These are phyloP conservation scores for Trachops cirrhosus DNA, from an alignment of 2,797 vertebrate genomes.

Conservation along the genomic window DNA sequence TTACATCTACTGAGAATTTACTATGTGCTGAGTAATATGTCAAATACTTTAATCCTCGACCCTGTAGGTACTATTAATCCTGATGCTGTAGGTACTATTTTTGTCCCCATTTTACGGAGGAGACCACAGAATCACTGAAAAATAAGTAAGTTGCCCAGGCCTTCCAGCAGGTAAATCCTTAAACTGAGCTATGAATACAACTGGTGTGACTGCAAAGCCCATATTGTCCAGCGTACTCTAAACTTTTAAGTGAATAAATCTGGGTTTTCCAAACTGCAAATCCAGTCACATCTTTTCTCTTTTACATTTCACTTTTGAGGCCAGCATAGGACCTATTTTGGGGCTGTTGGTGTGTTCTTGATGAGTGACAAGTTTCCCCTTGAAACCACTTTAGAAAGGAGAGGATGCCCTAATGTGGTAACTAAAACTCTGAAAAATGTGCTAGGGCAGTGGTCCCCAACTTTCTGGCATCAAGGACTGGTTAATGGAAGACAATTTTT, in stretches of 20 bases:
- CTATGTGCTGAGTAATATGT: neutral
- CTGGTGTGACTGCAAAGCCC: neutral
- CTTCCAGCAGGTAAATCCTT: neutral
- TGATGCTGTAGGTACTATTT: neutral
- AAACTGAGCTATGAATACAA: neutral
- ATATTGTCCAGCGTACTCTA: neutral
- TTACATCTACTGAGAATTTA: neutral
- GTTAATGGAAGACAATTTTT: too few species aligned
- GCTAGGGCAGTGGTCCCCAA: neutral
- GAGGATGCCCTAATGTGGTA: neutral
- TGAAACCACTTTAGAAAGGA: slow-evolving; percentile 43
- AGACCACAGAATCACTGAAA: neutral
- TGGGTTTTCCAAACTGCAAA: slow-evolving; percentile 32
- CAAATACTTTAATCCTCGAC: neutral
- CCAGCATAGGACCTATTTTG: slow-evolving; percentile 14
- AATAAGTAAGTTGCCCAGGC: neutral
- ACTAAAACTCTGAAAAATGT: slow-evolving; percentile 19
- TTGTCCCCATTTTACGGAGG: neutral
- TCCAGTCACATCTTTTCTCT: slow-evolving; percentile 4
- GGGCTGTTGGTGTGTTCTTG: neutral
- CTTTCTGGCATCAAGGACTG: too few species aligned
- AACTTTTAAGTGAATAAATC: neutral
- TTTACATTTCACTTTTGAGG: slow-evolving; percentile 35
- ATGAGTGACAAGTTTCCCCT: neutral
- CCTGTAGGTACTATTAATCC: neutral